Evolutionary conservation across 2,113 vertebrate species (phyloP), one percentile per base, ranked within the genome.

Genomic region (Mormyrus iriodes): DNA sequence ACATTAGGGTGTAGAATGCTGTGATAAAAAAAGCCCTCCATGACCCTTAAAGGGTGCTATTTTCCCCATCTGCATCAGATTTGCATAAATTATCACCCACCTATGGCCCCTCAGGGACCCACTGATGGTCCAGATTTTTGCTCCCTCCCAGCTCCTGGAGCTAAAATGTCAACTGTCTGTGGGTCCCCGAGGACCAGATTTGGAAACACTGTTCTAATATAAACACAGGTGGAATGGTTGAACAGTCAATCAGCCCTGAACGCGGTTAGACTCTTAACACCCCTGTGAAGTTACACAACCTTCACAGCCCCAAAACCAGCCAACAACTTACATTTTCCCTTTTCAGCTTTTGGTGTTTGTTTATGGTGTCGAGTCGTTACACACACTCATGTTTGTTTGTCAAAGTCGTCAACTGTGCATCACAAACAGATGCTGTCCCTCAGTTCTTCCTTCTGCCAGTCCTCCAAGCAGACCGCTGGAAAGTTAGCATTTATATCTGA

Each of bases 31-130:
- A 93, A 90, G 52, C 84, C 1, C 5, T 42, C 73, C 73, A 42
- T 79, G 73, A 42, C 19, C 35, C 31, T 39, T 39, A 42, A 79
- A 79, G 39, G 73, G 73, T 79, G 73, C 13, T 88, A 90, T 90
- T 90, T 92, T 87, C 55, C 55, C 42, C 84, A 91, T 88, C 9
- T 49, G 87, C 83, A 91, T 79, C 89, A 52, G 79, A 86, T 86
- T 93, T 93, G 90, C 94, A 93, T 92, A 90, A 90, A 92, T 93
- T 91, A 92, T 91, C 89, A 91, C 91, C 61, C 53, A 42, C 76
- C 48, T n/a, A 35, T 90, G 88, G 86, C 58, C 10, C 91, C 65
- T 55, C n/a, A n/a, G n/a, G n/a, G n/a, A n/a, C n/a, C n/a, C n/a
- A n/a, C n/a, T n/a, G n/a, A 61, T 8, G 24, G 24, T 61, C 7